phyloP scores from a whole-genome alignment of 2,113 vertebrate species.

The Rhabdomys dilectus region DNA sequence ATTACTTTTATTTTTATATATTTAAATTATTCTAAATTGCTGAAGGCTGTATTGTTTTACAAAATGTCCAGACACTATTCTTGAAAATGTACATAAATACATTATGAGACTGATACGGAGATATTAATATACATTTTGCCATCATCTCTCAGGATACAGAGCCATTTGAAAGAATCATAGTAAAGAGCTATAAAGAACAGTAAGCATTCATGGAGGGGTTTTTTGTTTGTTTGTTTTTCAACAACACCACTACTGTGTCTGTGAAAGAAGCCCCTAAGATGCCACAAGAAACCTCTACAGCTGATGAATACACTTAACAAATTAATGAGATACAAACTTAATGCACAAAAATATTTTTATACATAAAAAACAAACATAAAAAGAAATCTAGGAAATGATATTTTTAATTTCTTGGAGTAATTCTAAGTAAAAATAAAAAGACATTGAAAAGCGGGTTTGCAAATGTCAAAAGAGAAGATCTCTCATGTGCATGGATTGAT shows the following conservation, averaged over 20 bases:
- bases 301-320: background rate
- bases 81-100: background rate
- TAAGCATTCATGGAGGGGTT: background rate
- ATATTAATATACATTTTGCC: background rate
- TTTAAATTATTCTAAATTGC: background rate
- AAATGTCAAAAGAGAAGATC: background rate
- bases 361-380: background rate
- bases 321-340: background rate
- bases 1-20: background rate
- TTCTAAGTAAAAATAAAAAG: background rate
- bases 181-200: background rate
- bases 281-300: background rate
- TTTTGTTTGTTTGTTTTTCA: background rate
- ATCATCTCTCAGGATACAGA: background rate
- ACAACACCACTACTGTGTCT: background rate
- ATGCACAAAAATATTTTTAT: background rate
- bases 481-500: background rate
- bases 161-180: background rate
- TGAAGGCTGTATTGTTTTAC: background rate
- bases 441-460: background rate
- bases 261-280: background rate
- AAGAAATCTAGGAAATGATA: background rate
- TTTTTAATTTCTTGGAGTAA: background rate
- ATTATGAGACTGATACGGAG: background rate
- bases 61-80: background rate